Evolutionary conservation across 2,113 vertebrate genomes (phyloP).

Genomic region (Manacus vitellinus): DNA sequence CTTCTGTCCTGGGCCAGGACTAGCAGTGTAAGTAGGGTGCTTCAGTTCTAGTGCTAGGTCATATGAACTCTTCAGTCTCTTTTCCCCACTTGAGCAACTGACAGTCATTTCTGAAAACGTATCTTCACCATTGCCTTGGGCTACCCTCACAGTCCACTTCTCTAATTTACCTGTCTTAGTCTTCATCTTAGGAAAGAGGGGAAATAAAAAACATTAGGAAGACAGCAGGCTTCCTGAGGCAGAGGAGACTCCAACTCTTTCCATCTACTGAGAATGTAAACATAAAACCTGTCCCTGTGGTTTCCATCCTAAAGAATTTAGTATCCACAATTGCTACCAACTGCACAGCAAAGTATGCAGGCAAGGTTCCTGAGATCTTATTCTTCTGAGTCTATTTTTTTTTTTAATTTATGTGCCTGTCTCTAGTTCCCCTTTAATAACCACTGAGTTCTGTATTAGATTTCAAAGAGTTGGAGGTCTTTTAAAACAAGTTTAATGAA

Average conservation of each 20-base stretch:
- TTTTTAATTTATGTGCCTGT: neutral
- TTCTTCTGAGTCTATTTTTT: neutral
- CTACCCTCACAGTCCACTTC: neutral
- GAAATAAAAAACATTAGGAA: neutral
- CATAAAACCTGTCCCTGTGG: neutral
- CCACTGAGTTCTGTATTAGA: neutral
- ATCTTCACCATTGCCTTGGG: neutral
- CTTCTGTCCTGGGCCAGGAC: neutral
- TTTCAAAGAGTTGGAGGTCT: neutral
- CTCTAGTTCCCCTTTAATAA: neutral
- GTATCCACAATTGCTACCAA: neutral
- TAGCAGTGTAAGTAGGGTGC: neutral
- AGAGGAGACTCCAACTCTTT: neutral
- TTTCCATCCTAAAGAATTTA: neutral
- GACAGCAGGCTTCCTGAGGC: neutral
- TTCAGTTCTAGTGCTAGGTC: neutral
- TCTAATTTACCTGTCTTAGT: neutral
- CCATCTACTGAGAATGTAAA: neutral
- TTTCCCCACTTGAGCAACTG: neutral
- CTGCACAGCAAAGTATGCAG: neutral
- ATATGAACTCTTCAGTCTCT: neutral
- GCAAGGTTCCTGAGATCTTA: neutral
- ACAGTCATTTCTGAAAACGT: neutral
- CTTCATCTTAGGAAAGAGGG: neutral
- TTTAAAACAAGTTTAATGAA: neutral